Base-by-base conservation (phyloP, 2,113 vertebrate genomes). In the Ammodytes marinus region DNA sequence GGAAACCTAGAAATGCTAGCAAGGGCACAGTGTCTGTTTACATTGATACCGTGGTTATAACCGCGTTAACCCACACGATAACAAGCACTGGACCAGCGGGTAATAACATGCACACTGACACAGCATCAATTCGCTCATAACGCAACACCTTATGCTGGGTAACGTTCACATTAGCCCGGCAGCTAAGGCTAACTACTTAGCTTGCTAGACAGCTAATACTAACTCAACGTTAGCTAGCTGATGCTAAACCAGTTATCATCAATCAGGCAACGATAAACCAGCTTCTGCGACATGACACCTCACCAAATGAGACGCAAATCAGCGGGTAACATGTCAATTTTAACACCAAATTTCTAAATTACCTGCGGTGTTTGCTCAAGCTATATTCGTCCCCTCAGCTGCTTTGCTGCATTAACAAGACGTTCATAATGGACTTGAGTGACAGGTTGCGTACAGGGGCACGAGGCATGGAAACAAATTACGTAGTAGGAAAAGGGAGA, bases 361-460 rank as follows among this genome's bases (percentile, higher is more conserved):
- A 95, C 95, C 93, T 93, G 88, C 72, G 72, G 74, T 79, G 65
- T 83, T 77, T 83, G 81, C 88, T 92, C 88, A 63, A 55, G 87
- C 78, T 92, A 82, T 88, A 90, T 85, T 86, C 77, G 85, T 88
- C 77, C 84, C 81, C 85, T 91, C 92, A 83, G 91, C 86, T 80
- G 91, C 87, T 91, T 66, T 88, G 82, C 92, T 91, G 93, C 93
- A 93, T 84, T 93, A 89, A 71, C 84, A 37, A 84, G 59, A 86
- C 88, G 77, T 82, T 92, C 91, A 90, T 94, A 70, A 93, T 92
- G 84, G 77, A 52, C 10, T 84, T 95, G 94, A 96, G 86, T 94
- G 95, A 91, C 95, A 90, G 84, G 1, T 72, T 43, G 46, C 5
- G 43, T 65, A 89, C 81, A 67, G 57, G 79, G 74, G 74, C 77